phyloP scores from a whole-genome alignment of 2,888 invertebrate genomes.

The Drosophila diplacantha region DNA sequence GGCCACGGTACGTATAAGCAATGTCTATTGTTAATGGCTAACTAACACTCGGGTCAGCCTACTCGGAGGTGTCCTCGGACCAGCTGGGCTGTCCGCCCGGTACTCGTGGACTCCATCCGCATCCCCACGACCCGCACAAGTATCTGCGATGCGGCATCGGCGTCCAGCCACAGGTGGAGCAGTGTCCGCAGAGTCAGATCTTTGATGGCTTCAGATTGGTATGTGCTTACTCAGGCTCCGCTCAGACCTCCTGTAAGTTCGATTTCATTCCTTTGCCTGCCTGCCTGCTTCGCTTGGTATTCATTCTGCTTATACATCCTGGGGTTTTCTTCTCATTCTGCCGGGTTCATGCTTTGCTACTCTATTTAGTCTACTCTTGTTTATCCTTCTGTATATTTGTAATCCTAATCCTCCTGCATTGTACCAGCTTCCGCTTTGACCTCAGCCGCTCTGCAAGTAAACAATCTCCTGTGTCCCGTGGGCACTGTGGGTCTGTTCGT shows the following conservation, averaged over 20 bases:
- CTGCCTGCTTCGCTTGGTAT: constrained; percentile 3
- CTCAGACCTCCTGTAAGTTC: constrained; percentile 55
- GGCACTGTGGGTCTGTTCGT: constrained; percentile 80
- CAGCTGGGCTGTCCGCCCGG: constrained; percentile 75
- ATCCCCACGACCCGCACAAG: constrained; percentile 81
- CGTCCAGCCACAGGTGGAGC: constrained; percentile 79
- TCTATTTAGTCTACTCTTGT: constrained; percentile 3
- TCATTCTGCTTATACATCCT: constrained; percentile 56
- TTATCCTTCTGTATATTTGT: constrained; percentile 13
- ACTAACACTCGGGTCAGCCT: constrained; percentile 52
- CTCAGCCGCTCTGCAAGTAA: constrained; percentile 21
- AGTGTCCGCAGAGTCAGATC: constrained; percentile 81
- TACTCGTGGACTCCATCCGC: constrained; percentile 79
- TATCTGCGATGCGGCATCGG: constrained; percentile 81
- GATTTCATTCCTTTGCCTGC: neutral
- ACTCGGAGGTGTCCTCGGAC: constrained; percentile 9
- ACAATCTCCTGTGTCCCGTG: constrained; percentile 76
- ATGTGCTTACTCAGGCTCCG: constrained; percentile 79
- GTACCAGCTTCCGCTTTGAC: constrained; percentile 37
- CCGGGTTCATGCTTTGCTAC: constrained; percentile 21
- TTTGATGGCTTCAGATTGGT: constrained; percentile 79
- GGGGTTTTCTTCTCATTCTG: constrained; percentile 20
- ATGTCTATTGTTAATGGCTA: neutral
- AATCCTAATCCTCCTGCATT: constrained; percentile 27
- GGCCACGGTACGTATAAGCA: constrained; percentile 48